A percentile compares a stretch with the other conserved stretches of the same genome.
Evolutionary conservation across 2,888 invertebrate species (phyloP).

Genomic region (Melanostoma scalare): DNA sequence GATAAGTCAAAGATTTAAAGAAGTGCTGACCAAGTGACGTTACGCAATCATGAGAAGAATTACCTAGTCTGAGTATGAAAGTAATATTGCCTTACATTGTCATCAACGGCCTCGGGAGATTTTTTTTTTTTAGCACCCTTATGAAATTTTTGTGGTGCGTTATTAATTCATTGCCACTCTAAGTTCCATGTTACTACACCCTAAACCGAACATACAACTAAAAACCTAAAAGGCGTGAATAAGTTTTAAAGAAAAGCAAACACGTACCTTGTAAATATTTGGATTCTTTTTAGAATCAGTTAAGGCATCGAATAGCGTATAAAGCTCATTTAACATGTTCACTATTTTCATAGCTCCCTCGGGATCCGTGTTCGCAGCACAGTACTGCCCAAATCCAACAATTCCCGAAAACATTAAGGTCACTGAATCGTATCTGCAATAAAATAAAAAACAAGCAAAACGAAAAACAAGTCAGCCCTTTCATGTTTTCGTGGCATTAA

Average conservation of each 20-base stretch:
- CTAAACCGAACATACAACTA: background rate
- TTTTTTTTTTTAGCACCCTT: too few species aligned
- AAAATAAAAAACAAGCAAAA: constrained; percentile 42
- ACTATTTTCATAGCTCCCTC: constrained; percentile 98
- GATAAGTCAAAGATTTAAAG: too few species aligned
- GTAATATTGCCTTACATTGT: too few species aligned
- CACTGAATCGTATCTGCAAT: constrained; percentile 91
- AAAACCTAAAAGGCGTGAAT: background rate
- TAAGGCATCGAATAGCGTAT: constrained; percentile 96
- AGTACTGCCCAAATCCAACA: constrained; percentile 95
- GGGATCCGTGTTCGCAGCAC: constrained; percentile 94
- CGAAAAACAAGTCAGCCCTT: constrained; percentile 61
- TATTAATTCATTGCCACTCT: too few species aligned
- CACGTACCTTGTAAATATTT: constrained; percentile 94
- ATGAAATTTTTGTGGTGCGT: too few species aligned
- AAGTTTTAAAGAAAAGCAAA: background rate
- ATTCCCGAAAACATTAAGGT: constrained; percentile 97
- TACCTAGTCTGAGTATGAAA: too few species aligned
- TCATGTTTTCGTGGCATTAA: constrained; percentile 36
- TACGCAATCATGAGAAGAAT: too few species aligned
- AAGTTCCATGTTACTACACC: too few species aligned
- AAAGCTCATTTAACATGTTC: constrained; percentile 94
- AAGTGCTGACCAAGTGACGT: too few species aligned
- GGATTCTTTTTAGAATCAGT: constrained; percentile 96
- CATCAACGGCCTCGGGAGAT: too few species aligned